Percentiles rank a stretch among this genome's conserved stretches.
Evolutionary conservation across 2,113 vertebrate genomes (phyloP).

Genomic region (Clarias batrachus): DNA sequence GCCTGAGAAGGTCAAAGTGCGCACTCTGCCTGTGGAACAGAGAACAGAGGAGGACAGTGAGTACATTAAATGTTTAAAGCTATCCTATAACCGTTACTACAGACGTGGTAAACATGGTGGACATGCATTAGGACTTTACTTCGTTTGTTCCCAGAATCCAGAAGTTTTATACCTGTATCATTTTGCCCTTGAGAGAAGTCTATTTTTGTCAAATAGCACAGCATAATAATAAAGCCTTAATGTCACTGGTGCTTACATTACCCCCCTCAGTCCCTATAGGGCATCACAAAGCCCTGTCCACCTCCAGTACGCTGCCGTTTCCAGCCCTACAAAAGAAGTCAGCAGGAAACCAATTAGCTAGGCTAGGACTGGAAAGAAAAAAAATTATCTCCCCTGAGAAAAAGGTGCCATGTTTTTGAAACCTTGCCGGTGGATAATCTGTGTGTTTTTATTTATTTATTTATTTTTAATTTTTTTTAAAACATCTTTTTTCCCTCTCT

Average conservation of each 20-base stretch:
- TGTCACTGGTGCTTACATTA: conserved; percentile 29
- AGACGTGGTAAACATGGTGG: not conserved
- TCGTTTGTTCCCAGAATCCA: not conserved
- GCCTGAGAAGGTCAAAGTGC: conserved; percentile 90
- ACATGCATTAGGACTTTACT: not conserved
- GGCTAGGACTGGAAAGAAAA: not conserved
- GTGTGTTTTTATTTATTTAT: not conserved
- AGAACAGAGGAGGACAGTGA: conserved; percentile 93
- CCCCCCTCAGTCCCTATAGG: conserved; percentile 1
- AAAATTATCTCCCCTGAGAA: not conserved
- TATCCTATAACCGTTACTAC: no score
- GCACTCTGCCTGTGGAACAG: conserved; percentile 85
- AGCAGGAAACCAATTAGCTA: conserved; percentile 44
- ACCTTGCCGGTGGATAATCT: conserved; percentile 37
- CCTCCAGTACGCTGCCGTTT: conserved; percentile 24
- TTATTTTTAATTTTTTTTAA: not conserved
- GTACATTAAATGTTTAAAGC: conserved; percentile 54
- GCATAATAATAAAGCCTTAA: conserved; percentile 29
- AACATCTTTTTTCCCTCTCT: not conserved
- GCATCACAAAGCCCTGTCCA: conserved; percentile 27
- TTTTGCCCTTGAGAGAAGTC: conserved; percentile 1
- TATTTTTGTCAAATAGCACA: conserved; percentile 24
- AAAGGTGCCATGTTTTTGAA: conserved; percentile 23
- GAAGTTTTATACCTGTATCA: not conserved
- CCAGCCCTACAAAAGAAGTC: conserved; percentile 29